Percentiles rank a stretch among this genome's conserved stretches.
These are phyloP conservation scores for Augochlorella aurata DNA, from an alignment of 2,888 invertebrate genomes.

Conservation along the genomic window DNA sequence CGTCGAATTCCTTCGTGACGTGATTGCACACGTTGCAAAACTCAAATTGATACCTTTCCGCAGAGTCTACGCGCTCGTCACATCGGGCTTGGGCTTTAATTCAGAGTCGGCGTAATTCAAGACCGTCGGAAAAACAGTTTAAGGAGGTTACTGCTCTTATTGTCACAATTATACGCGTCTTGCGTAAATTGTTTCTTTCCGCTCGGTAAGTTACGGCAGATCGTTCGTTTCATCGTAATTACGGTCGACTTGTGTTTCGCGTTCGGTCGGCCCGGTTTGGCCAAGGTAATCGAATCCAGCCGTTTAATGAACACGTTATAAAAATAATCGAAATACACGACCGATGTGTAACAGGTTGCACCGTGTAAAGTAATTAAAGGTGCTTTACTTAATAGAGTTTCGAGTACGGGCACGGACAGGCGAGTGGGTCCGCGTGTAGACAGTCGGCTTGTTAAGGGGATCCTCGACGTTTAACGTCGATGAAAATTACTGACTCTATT, in stretches of 20 bases:
- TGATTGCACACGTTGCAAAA: slow-evolving; percentile 1
- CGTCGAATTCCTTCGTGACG: neutral
- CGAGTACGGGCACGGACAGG: slow-evolving; percentile 16
- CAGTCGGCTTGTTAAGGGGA: slow-evolving; percentile 31
- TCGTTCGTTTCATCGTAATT: neutral
- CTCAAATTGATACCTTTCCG: slow-evolving; percentile 2
- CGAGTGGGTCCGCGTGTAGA: slow-evolving; percentile 23
- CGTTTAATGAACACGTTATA: slow-evolving; percentile 14
- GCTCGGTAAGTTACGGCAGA: neutral
- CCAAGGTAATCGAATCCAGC: neutral
- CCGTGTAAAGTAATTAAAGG: slow-evolving; percentile 43
- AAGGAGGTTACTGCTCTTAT: slow-evolving; percentile 38
- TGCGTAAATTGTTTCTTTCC: slow-evolving; percentile 34
- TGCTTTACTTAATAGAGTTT: slow-evolving; percentile 44
- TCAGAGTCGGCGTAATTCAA: slow-evolving; percentile 1
- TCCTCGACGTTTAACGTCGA: slow-evolving; percentile 21
- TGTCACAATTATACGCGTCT: slow-evolving; percentile 54
- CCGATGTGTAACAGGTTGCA: slow-evolving; percentile 45
- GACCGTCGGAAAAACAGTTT: slow-evolving; percentile 15
- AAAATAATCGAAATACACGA: slow-evolving; percentile 25
- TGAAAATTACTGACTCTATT: slow-evolving; percentile 26
- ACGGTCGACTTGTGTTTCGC: neutral
- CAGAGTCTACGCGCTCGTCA: neutral
- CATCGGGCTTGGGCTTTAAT: neutral
- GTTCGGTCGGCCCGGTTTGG: neutral